Evolutionary conservation across 35 echinoderm and acorn worm genomes (phyloP).

Genomic region (Eucidaris tribuloides): DNA sequence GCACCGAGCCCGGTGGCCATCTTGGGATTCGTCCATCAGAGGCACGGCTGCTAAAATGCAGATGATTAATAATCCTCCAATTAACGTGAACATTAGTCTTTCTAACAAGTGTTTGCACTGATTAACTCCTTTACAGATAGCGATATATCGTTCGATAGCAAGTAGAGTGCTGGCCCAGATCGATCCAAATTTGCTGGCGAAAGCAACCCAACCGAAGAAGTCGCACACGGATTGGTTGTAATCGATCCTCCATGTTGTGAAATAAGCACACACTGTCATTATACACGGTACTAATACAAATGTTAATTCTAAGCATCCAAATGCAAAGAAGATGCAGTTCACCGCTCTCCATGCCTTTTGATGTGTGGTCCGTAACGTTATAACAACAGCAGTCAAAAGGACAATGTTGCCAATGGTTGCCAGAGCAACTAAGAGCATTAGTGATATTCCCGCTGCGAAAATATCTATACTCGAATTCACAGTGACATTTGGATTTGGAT

Average conservation of each 20-base stretch:
- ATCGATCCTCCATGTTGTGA: conserved; percentile 12
- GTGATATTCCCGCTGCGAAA: conserved; percentile 19
- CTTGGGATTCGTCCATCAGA: neutral
- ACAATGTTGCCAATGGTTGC: conserved; percentile 17
- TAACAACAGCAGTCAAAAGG: neutral
- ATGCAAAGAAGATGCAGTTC: neutral
- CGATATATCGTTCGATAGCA: conserved; percentile 34
- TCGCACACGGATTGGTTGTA: conserved; percentile 11
- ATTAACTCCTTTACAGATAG: neutral
- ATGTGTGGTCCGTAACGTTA: neutral
- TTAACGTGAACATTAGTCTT: neutral
- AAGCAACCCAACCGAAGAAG: conserved; percentile 39
- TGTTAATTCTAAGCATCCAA: conserved; percentile 6
- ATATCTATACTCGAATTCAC: neutral
- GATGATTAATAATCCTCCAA: neutral
- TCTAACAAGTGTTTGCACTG: neutral
- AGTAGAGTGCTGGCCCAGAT: neutral
- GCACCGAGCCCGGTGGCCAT: conserved; percentile 24
- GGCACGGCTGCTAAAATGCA: conserved; percentile 30
- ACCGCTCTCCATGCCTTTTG: neutral
- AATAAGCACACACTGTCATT: conserved; percentile 4
- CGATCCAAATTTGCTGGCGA: conserved; percentile 14
- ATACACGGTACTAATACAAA: neutral
- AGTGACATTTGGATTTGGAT: neutral
- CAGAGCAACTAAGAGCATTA: conserved; percentile 8